These are phyloP conservation scores for Alexandromys oeconomus DNA, from an alignment of 2,797 vertebrate genomes.

Conservation along the genomic window DNA sequence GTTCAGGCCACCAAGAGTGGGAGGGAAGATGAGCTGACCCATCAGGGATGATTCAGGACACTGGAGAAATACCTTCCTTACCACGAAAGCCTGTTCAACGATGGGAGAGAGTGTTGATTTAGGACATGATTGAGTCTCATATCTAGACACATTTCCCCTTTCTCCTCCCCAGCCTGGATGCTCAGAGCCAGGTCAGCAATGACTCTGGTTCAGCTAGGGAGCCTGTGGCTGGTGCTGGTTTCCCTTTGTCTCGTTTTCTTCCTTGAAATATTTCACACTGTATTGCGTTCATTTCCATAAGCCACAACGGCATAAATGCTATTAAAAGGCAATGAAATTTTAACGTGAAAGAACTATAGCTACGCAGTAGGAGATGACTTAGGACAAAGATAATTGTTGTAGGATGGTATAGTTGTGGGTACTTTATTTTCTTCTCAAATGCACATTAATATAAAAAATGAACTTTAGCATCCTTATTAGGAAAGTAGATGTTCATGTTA, in stretches of 20 bases:
- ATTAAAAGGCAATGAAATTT: not conserved
- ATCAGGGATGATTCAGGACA: not conserved
- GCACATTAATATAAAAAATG: not conserved
- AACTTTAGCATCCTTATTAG: slow-evolving; percentile 21
- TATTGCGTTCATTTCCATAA: not conserved
- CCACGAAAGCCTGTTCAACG: not conserved
- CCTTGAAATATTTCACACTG: not conserved
- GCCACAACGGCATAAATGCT: not conserved
- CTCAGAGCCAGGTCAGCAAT: not conserved
- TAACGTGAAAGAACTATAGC: not conserved
- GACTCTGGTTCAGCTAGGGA: not conserved
- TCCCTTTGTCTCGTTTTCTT: not conserved
- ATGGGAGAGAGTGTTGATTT: not conserved
- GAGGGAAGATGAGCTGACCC: not conserved
- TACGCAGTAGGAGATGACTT: not conserved
- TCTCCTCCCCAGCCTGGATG: not conserved
- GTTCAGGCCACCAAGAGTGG: not conserved
- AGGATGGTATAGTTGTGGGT: not conserved
- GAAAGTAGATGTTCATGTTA: not conserved
- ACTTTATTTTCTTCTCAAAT: slow-evolving; percentile 49
- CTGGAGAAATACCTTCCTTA: not conserved
- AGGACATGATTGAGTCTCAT: not conserved
- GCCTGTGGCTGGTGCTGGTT: not conserved
- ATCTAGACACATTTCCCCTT: not conserved
- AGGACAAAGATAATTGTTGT: not conserved